These are phyloP conservation scores for Drymodes brunneopygia DNA, from an alignment of 2,113 vertebrate genomes.

Conservation along the genomic window DNA sequence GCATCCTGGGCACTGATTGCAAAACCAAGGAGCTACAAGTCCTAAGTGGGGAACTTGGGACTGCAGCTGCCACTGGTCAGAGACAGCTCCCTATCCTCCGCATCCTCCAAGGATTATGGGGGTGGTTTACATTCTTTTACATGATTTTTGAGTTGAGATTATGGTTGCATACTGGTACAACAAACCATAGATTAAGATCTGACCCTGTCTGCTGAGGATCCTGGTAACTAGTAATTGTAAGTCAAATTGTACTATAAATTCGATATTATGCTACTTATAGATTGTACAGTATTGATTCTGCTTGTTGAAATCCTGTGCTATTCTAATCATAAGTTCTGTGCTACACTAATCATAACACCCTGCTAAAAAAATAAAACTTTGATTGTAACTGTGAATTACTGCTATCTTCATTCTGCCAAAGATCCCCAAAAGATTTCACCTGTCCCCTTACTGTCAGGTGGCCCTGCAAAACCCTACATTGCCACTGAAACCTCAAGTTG, in stretches of 20 bases:
- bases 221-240: background rate
- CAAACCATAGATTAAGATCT: background rate
- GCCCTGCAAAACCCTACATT: fast-evolving
- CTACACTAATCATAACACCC: background rate
- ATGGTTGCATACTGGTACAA: background rate
- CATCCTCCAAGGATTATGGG: background rate
- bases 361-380: background rate
- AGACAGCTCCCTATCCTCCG: fast-evolving
- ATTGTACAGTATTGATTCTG: background rate
- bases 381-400: background rate
- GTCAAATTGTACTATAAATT: background rate
- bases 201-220: background rate
- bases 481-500: background rate
- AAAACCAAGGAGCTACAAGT: background rate
- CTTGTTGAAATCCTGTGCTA: background rate
- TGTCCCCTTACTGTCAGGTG: background rate
- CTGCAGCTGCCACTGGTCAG: background rate
- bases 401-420: background rate
- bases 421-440: background rate
- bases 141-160: background rate
- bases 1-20: background rate
- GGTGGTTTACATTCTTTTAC: background rate
- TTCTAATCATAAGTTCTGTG: background rate
- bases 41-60: background rate
- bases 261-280: background rate